These are phyloP conservation scores for Argya squamiceps DNA, from an alignment of 2,797 vertebrate species.

Conservation along the genomic window DNA sequence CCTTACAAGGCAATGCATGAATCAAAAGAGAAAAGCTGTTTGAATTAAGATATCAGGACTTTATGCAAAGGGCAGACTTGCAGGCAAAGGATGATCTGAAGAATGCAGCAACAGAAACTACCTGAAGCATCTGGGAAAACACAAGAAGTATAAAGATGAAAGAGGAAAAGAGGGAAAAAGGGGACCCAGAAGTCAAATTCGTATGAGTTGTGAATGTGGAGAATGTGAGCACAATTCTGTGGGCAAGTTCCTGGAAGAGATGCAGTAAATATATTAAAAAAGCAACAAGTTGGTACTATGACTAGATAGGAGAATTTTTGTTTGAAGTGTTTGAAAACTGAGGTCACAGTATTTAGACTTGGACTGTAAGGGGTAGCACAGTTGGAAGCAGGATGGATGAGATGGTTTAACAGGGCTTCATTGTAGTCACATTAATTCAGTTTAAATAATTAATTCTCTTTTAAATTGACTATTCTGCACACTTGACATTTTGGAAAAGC, in stretches of 20 bases:
- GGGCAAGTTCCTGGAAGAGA: background rate
- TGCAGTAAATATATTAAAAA: background rate
- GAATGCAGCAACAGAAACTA: background rate
- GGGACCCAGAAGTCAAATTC: background rate
- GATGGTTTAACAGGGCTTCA: background rate
- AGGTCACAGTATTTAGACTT: background rate
- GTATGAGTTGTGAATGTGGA: background rate
- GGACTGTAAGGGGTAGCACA: background rate
- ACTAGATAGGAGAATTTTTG: background rate
- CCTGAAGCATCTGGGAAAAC: background rate
- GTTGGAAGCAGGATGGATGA: conserved; percentile 11
- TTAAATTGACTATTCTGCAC: conserved; percentile 11
- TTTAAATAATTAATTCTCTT: conserved; percentile 53
- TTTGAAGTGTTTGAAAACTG: background rate
- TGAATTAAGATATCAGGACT: background rate
- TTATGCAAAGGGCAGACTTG: background rate
- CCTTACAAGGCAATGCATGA: background rate
- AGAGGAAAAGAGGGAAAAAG: background rate
- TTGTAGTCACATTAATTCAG: conserved; percentile 46
- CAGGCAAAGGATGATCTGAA: background rate
- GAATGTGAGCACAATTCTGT: background rate
- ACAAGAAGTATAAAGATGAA: background rate
- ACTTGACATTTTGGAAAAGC: conserved; percentile 41
- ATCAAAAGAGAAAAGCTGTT: background rate
- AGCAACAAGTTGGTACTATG: background rate